Conservation (phyloP, 2,797 vertebrate genomes). For the Lithobates sylvaticus region DNA sequence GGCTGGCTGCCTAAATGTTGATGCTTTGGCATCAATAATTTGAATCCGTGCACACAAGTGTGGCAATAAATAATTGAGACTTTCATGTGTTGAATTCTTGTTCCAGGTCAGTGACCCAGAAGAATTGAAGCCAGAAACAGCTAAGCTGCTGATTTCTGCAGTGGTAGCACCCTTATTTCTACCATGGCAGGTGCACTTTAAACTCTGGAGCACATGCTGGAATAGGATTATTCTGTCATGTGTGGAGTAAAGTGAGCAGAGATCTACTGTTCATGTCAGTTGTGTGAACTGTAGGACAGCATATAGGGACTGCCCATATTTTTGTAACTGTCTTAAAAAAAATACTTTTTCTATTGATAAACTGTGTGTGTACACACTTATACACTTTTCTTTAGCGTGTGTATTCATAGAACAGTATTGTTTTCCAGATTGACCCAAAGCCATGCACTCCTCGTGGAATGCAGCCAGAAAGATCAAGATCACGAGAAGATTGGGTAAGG, state of each 20-base stretch:
- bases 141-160: neutral
- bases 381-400: neutral
- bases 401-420: neutral
- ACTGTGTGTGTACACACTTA: no score
- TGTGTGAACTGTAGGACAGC: no score
- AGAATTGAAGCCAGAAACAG: neutral
- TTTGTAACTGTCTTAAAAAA: no score
- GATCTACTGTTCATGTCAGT: no score
- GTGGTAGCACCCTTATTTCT: neutral
- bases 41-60: no score
- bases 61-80: neutral
- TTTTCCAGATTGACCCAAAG: slow-evolving; percentile 96
- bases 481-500: slow-evolving; percentile 98
- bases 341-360: no score
- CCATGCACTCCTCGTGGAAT: slow-evolving; percentile 98
- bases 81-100: neutral
- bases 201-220: no score
- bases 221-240: no score
- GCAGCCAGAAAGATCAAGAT: slow-evolving; percentile 95
- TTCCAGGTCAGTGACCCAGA: no score
- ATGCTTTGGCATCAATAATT: neutral
- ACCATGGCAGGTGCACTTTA: neutral
- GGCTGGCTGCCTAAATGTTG: neutral
- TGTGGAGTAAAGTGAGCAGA: no score
- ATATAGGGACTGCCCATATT: no score